Percentiles rank a stretch among this genome's conserved stretches.
Conservation (phyloP, 2,113 vertebrate species). For the Patagioenas fasciata region DNA sequence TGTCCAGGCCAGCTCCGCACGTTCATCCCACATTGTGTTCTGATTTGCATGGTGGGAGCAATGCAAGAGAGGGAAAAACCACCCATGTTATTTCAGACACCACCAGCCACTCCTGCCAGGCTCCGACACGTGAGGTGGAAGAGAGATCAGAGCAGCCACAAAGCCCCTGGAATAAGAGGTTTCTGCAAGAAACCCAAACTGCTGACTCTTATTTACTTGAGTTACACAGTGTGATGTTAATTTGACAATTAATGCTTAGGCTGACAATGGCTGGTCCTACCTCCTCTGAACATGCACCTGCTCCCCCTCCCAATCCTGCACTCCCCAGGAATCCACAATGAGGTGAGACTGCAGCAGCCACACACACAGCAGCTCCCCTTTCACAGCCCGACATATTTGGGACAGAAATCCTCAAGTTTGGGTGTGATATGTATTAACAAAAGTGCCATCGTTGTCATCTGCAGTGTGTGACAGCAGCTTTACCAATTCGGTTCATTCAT, state of each 20-base stretch:
- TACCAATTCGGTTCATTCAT: background rate
- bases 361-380: background rate
- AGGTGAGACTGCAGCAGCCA: background rate
- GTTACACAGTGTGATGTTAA: constrained; percentile 11
- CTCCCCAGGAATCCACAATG: constrained; percentile 2
- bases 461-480: background rate
- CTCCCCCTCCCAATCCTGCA: background rate
- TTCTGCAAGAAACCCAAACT: background rate
- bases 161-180: background rate
- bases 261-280: constrained; percentile 28
- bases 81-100: background rate
- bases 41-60: background rate
- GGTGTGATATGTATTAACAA: background rate
- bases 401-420: background rate
- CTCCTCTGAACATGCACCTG: constrained; percentile 35
- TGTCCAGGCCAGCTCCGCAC: background rate
- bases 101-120: background rate
- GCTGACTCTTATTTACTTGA: background rate
- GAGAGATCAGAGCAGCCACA: background rate
- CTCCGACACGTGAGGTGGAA: background rate
- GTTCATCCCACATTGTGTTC: background rate
- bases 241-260: background rate
- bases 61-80: background rate
- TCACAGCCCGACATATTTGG: background rate
- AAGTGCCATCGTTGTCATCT: background rate